Conservation (phyloP, 2,797 vertebrate genomes). For the Hypotaenidia okinawae region DNA sequence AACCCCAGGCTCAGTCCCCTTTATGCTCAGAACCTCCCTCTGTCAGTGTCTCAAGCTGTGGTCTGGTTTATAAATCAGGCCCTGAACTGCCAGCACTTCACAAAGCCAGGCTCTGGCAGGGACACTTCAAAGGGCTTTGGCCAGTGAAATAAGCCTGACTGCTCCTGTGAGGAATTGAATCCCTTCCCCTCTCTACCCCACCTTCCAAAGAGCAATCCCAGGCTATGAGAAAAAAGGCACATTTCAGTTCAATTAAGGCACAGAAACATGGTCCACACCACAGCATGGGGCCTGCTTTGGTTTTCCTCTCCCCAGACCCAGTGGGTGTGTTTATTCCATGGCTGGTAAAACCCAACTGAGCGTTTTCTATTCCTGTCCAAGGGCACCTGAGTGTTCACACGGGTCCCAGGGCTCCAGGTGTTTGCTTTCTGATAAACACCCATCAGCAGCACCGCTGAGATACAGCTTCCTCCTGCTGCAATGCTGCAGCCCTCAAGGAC, state of each 20-base stretch:
- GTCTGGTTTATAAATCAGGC: neutral
- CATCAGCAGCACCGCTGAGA: neutral
- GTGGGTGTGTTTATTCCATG: neutral
- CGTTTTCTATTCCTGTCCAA: neutral
- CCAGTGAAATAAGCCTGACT: neutral
- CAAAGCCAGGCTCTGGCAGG: neutral
- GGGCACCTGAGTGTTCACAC: neutral
- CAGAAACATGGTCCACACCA: neutral
- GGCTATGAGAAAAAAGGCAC: neutral
- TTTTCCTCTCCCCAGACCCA: neutral
- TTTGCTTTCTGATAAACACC: conserved; percentile 24
- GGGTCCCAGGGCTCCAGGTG: neutral
- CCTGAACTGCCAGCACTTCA: neutral
- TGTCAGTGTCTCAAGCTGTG: neutral
- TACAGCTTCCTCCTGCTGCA: neutral
- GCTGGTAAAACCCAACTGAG: neutral
- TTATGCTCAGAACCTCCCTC: neutral
- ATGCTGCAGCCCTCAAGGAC: conserved; percentile 15
- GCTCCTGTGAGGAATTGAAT: neutral
- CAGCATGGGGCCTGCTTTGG: neutral
- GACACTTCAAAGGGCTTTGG: neutral
- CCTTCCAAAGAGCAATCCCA: neutral
- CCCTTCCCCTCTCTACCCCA: neutral
- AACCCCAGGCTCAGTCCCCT: neutral
- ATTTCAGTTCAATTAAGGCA: neutral